Conservation (phyloP, 92 coral and sea anemone species). For the Muricea muricata region DNA sequence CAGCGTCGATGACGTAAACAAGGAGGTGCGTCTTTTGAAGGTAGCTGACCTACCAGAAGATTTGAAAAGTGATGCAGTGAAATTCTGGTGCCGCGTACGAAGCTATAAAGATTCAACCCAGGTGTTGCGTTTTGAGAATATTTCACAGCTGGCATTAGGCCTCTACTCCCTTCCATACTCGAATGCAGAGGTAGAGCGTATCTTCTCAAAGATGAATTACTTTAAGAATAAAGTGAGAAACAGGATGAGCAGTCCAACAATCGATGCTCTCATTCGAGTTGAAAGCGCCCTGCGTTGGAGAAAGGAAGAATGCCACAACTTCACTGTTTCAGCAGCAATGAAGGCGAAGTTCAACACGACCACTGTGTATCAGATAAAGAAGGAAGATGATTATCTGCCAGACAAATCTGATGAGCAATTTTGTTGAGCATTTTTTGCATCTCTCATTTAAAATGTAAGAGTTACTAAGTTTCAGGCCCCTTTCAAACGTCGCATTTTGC, state of each 20-base stretch:
- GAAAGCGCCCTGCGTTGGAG: slow-evolving; percentile 19
- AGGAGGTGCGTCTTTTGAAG: slow-evolving; percentile 16
- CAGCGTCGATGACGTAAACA: slow-evolving; percentile 12
- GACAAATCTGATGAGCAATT: neutral
- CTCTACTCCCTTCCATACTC: slow-evolving; percentile 21
- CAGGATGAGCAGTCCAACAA: slow-evolving; percentile 11
- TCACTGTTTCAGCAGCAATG: neutral
- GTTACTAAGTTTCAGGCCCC: no score
- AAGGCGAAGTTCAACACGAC: neutral
- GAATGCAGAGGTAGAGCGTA: slow-evolving; percentile 7
- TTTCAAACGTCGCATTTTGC: no score
- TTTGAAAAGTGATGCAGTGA: slow-evolving; percentile 6
- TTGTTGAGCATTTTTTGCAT: no score
- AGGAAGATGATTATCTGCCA: slow-evolving; percentile 4
- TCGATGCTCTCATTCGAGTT: slow-evolving; percentile 7
- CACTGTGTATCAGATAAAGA: neutral
- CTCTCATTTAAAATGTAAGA: no score
- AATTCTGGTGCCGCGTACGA: slow-evolving; percentile 5
- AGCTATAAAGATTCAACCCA: slow-evolving; percentile 7
- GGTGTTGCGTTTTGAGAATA: no score
- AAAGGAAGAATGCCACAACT: slow-evolving; percentile 12
- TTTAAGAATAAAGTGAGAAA: slow-evolving; percentile 15
- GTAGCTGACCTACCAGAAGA: slow-evolving; percentile 1
- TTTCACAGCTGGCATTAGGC: slow-evolving; percentile 20
- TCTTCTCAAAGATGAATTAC: slow-evolving; percentile 18